A percentile compares a stretch with the other conserved stretches of the same genome.
Conservation (phyloP, 1,140 invertebrate genomes). For the Lineus longissimus region DNA sequence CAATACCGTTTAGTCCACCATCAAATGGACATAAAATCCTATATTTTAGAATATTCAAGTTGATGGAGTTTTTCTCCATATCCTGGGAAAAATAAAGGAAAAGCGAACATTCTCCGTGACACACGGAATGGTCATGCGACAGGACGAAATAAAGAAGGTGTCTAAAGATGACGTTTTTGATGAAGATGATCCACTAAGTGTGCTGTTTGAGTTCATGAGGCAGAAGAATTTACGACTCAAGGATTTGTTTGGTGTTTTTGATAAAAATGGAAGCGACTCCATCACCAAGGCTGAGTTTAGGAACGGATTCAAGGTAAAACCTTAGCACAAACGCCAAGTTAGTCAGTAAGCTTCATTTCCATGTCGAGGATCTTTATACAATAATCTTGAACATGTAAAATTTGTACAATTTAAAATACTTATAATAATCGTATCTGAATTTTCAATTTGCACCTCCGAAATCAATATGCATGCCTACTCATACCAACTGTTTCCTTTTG, state of each 20-base stretch:
- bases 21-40: not conserved
- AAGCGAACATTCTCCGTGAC: conserved; percentile 13
- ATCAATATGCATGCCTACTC: no score
- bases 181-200: conserved; percentile 6
- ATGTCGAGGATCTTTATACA: no score
- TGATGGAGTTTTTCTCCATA: conserved; percentile 25
- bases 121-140: not conserved
- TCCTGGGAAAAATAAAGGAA: conserved; percentile 16
- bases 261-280: not conserved
- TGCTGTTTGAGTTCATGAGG: conserved; percentile 5
- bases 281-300: not conserved
- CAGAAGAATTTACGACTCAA: not conserved
- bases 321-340: not conserved
- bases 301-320: not conserved
- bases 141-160: not conserved
- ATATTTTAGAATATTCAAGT: conserved; percentile 24
- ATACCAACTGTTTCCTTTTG: no score
- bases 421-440: not conserved
- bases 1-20: no score
- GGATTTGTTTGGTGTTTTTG: not conserved
- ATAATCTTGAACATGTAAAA: not conserved
- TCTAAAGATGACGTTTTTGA: not conserved
- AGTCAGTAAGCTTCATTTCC: no score
- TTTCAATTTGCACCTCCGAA: not conserved
- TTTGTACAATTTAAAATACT: not conserved